Conservation (phyloP, 2,888 invertebrate genomes). For the Cephus rjabovi region DNA sequence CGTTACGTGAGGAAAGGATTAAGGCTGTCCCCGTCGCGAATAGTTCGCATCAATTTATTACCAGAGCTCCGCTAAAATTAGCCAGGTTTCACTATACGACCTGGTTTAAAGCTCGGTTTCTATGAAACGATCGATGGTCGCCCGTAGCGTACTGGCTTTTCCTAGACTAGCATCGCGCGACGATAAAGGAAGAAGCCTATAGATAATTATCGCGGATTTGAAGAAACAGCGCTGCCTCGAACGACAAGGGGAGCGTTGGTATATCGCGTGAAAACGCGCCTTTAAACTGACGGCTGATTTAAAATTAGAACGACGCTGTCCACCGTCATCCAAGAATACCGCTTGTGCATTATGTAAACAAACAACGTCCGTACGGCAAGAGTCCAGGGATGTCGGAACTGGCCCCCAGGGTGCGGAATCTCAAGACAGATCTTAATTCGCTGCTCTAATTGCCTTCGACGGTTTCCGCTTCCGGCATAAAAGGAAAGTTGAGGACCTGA, state of each 20-base stretch:
- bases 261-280: neutral
- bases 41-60: neutral
- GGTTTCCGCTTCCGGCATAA: neutral
- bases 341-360: constrained; percentile 8
- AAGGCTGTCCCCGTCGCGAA: neutral
- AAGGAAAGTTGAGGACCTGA: no score
- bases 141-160: neutral
- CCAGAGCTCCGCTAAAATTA: neutral
- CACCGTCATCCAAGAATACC: constrained; percentile 41
- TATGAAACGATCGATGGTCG: neutral
- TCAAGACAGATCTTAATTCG: neutral
- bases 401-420: neutral
- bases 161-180: neutral
- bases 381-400: neutral
- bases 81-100: neutral
- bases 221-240: neutral
- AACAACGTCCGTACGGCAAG: neutral
- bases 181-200: neutral
- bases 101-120: neutral
- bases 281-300: neutral
- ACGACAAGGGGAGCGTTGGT: neutral
- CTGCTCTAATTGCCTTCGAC: neutral
- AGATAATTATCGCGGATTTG: neutral
- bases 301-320: constrained; percentile 23
- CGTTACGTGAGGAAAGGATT: neutral